Conservation (phyloP, 2,797 vertebrate genomes). For the Rhynchotus rufescens region DNA sequence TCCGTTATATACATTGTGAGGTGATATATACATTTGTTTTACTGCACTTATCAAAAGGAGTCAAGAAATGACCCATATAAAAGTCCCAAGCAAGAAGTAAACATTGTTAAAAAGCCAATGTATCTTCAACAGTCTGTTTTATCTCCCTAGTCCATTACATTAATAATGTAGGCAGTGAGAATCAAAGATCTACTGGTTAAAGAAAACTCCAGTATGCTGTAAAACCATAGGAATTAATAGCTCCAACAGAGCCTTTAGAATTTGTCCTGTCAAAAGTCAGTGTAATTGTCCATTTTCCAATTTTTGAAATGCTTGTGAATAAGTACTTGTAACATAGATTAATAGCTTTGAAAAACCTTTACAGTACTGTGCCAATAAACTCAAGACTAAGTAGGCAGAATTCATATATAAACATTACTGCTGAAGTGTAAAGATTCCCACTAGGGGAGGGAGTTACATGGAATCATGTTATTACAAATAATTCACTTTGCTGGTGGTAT, state of each 20-base stretch:
- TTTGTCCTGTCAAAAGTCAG: not conserved
- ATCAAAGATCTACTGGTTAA: not conserved
- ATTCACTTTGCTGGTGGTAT: not conserved
- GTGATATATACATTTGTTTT: not conserved
- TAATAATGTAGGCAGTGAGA: not conserved
- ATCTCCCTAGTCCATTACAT: not conserved
- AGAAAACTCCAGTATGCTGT: not conserved
- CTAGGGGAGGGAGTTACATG: not conserved
- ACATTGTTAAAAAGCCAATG: not conserved
- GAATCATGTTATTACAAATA: not conserved
- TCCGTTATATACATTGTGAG: not conserved
- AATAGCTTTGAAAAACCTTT: not conserved
- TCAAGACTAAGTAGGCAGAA: not conserved
- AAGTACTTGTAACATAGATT: not conserved
- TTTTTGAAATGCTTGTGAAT: not conserved
- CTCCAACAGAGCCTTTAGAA: not conserved
- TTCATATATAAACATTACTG: not conserved
- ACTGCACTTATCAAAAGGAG: not conserved
- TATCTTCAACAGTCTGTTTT: not conserved
- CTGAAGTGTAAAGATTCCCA: not conserved
- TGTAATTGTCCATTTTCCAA: not conserved
- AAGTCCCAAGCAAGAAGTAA: not conserved
- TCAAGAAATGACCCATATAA: not conserved
- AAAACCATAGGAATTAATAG: not conserved
- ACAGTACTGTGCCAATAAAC: not conserved